A percentile compares a stretch with the other conserved stretches of the same genome.
These are phyloP conservation scores for Eptatretus burgeri DNA, from an alignment of 2,113 vertebrate genomes.

Conservation along the genomic window DNA sequence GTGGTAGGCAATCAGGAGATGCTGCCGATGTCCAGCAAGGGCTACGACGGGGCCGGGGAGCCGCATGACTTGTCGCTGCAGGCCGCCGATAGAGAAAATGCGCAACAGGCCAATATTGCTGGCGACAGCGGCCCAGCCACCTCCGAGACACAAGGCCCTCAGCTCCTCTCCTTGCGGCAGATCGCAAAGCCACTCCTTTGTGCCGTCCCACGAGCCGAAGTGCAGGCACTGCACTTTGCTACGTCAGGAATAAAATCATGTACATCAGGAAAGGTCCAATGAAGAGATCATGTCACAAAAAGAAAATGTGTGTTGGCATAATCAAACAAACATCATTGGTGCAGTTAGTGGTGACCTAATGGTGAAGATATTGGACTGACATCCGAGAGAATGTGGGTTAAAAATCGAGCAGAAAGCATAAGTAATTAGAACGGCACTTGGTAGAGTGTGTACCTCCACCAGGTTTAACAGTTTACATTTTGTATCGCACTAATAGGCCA, in stretches of 20 bases:
- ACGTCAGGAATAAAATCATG: conserved; percentile 8
- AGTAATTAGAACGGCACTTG: too few species aligned
- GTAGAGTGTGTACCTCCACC: too few species aligned
- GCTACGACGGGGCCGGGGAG: conserved; percentile 56
- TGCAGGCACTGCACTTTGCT: conserved; percentile 87
- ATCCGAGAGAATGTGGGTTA: too few species aligned
- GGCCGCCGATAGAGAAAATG: conserved; percentile 46
- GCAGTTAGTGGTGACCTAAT: too few species aligned
- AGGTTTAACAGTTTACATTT: too few species aligned
- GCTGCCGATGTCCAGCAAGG: conserved; percentile 53
- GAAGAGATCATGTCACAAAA: neutral
- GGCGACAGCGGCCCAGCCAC: conserved; percentile 57
- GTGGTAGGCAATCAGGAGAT: conserved; percentile 47
- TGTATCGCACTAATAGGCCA: too few species aligned
- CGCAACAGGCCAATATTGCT: conserved; percentile 33
- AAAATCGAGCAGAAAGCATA: too few species aligned
- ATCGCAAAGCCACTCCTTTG: conserved; percentile 82
- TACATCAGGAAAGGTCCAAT: neutral
- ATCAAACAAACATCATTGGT: too few species aligned
- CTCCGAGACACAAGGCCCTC: conserved; percentile 44
- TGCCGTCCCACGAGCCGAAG: conserved; percentile 75
- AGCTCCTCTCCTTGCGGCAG: conserved; percentile 43
- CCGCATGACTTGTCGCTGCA: conserved; percentile 58
- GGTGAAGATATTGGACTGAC: too few species aligned
- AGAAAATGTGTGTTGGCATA: too few species aligned